phyloP scores from a whole-genome alignment of 30 jellyfish, hydroid and myxozoan species.

The Pelagia noctiluca region DNA sequence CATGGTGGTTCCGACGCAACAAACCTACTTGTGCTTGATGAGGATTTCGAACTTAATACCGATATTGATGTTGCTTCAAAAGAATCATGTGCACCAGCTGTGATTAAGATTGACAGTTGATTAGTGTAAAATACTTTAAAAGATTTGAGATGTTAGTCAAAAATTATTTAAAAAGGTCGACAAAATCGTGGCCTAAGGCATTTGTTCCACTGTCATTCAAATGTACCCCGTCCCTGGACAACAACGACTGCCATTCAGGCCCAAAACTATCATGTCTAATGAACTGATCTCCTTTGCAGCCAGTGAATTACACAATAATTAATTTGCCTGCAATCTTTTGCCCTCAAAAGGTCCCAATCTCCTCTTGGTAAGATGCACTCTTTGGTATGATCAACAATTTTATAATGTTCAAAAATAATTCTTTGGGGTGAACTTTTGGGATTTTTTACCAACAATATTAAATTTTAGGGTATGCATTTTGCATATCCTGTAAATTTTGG shows the following conservation, averaged over 20 bases:
- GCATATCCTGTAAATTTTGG: too few species aligned
- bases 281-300: slow-evolving; percentile 27
- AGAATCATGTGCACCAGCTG: not conserved
- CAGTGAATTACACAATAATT: slow-evolving; percentile 30
- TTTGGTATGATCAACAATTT: too few species aligned
- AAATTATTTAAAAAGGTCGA: slow-evolving; percentile 7
- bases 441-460: too few species aligned
- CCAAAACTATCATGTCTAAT: slow-evolving; percentile 25
- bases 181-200: slow-evolving; percentile 41
- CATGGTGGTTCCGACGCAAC: not conserved
- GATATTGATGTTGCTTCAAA: not conserved
- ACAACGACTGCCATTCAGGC: slow-evolving; percentile 6
- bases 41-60: not conserved
- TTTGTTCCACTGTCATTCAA: slow-evolving; percentile 33
- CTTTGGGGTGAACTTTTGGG: too few species aligned
- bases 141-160: slow-evolving; percentile 19
- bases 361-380: not conserved
- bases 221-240: slow-evolving; percentile 27
- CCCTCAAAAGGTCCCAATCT: slow-evolving; percentile 21
- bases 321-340: slow-evolving; percentile 34
- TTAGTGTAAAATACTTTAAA: not conserved
- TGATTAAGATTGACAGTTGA: not conserved
- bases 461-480: too few species aligned
- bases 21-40: not conserved
- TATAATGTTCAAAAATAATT: too few species aligned